Base-by-base conservation (phyloP, 2,888 invertebrate species). In the Yponomeuta sedellus region DNA sequence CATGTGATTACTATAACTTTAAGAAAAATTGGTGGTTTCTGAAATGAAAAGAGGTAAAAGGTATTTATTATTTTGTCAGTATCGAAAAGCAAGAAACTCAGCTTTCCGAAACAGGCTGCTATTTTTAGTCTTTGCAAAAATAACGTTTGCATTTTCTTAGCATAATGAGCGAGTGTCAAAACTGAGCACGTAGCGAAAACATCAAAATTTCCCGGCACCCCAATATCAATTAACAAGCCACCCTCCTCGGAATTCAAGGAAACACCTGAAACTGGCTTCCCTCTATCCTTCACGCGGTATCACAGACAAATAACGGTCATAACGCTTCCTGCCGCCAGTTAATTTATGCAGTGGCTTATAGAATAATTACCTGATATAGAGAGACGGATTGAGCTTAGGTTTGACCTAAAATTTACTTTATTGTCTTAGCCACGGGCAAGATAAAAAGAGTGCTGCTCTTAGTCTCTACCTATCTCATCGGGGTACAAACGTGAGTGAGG, bases 311-410 rank as follows among this genome's bases (percentile, higher is more conserved):
- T 72, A 69, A 70, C 70, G 66, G 68, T 71, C 71, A 69, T 71
- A 70, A 71, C 70, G 71, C 68, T 68, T 70, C 68, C 64, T 20
- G 66, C 67, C 64, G 61, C 65, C 66, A 64, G 70, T 70, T 78
- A 78, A 80, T 77, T 73, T 78, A 78, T 79, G 70, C 77, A 73
- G 73, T 72, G 56, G 64, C 25, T 59, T 40, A 39, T 22, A 20
- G 64, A 19, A 22, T 20, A 10, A 59, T 22, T 59, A 10, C n/a
- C 57, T 57, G 19, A 34, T 8, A 34, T 34, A 34, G 34, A 34
- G 34, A 34, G 34, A 34, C 34, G 34, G 34, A 34, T 34, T 34
- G 10, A 34, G 34, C 34, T 34, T 34, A 34, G 8, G 34, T 5
- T 34, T 34, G 8, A 34, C 34, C 34, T 8, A 34, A 34, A 34